These are phyloP conservation scores for Rhinella marina DNA, from an alignment of 2,797 vertebrate genomes.

Conservation along the genomic window DNA sequence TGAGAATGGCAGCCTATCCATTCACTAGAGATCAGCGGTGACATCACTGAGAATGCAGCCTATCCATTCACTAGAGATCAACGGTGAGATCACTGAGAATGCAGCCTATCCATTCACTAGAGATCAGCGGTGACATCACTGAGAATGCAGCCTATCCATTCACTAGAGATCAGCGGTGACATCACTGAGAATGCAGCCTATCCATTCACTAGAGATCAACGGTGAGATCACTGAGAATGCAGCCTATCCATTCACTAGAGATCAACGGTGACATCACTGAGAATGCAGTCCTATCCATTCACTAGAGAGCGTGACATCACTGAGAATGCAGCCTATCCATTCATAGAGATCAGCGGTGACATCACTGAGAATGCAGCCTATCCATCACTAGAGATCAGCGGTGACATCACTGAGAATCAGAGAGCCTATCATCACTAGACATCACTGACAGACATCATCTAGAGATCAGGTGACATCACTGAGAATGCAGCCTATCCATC, in stretches of 20 bases:
- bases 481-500: background rate
- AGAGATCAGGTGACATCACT: constrained; percentile 6
- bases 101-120: background rate
- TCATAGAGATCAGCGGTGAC: background rate
- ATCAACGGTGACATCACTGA: background rate
- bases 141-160: background rate
- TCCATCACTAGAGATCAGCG: background rate
- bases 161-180: background rate
- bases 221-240: background rate
- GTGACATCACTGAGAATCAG: background rate
- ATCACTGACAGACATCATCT: no score
- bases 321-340: background rate
- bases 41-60: background rate
- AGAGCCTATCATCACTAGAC: no score
- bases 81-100: background rate
- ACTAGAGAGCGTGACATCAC: background rate
- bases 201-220: background rate
- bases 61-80: background rate
- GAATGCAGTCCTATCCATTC: background rate
- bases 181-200: background rate
- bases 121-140: background rate
- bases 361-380: background rate
- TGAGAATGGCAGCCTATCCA: background rate
- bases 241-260: background rate
- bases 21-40: background rate